These are phyloP conservation scores for Pelochelys cantorii DNA, from an alignment of 2,797 vertebrate genomes.

Conservation along the genomic window DNA sequence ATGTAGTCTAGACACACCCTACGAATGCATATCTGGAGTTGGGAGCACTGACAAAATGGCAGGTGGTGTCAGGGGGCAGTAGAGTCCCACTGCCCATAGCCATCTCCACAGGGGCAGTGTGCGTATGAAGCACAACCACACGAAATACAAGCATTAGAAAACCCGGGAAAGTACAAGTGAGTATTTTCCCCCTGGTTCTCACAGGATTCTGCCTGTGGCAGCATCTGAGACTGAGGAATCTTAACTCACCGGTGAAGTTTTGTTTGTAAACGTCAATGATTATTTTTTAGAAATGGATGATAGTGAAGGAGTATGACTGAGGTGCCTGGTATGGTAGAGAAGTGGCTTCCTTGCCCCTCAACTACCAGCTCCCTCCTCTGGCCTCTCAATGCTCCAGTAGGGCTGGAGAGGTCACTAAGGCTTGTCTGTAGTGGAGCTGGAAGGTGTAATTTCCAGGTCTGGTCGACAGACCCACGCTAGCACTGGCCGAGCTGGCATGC, in stretches of 20 bases:
- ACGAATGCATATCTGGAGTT: not conserved
- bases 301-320: not conserved
- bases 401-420: not conserved
- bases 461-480: too few relatives aligned
- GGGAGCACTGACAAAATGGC: not conserved
- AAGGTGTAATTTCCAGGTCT: too few relatives aligned
- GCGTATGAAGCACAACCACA: not conserved
- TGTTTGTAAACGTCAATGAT: not conserved
- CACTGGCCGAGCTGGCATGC: too few relatives aligned
- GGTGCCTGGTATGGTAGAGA: not conserved
- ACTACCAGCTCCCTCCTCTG: not conserved
- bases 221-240: not conserved
- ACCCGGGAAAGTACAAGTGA: not conserved
- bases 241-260: not conserved
- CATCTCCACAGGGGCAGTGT: not conserved
- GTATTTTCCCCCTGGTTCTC: not conserved
- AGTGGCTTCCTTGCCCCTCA: not conserved
- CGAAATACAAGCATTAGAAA: not conserved
- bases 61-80: not conserved
- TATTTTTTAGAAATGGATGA: too few relatives aligned
- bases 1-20: too few relatives aligned
- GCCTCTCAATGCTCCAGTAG: not conserved
- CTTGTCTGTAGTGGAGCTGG: too few relatives aligned
- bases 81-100: not conserved
- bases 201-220: not conserved